phyloP scores from a whole-genome alignment of 1,140 invertebrate species.

The Drosophila oshimai region DNA sequence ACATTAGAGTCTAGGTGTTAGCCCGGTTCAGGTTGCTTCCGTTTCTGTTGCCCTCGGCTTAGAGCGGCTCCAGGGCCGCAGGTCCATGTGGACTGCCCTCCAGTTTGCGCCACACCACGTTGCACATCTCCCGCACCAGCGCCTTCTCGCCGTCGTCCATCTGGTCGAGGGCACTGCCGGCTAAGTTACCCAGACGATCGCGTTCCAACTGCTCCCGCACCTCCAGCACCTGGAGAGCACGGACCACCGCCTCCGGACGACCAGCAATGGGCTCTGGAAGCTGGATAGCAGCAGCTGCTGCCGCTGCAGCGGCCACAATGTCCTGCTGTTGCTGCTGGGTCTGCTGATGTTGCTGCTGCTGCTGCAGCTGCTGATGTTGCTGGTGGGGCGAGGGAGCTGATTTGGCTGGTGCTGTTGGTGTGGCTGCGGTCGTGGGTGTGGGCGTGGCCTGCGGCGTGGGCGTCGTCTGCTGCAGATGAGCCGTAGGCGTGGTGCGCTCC shows the following conservation, averaged over 20 bases:
- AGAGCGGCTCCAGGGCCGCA: constrained; percentile 66
- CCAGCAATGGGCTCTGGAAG: constrained; percentile 83
- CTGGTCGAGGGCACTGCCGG: constrained; percentile 83
- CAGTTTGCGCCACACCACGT: constrained; percentile 89
- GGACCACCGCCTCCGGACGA: constrained; percentile 94
- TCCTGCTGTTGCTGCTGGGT: constrained; percentile 46
- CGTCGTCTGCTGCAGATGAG: constrained; percentile 82
- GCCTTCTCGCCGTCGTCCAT: constrained; percentile 96
- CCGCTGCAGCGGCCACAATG: constrained; percentile 58
- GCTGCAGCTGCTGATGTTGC: constrained; percentile 7
- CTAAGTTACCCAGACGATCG: constrained; percentile 74
- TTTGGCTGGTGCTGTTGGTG: constrained; percentile 58
- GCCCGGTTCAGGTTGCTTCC: constrained; percentile 30
- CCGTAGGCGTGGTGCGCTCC: constrained; percentile 86
- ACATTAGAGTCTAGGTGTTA: constrained; percentile 56
- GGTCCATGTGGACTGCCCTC: constrained; percentile 83
- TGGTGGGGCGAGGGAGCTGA: constrained; percentile 79
- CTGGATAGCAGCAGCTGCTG: constrained; percentile 82
- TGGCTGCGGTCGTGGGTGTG: constrained; percentile 84
- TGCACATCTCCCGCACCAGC: constrained; percentile 97
- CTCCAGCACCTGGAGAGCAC: constrained; percentile 95
- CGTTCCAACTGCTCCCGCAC: constrained; percentile 94
- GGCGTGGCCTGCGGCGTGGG: constrained; percentile 83
- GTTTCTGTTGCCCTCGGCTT: constrained; percentile 17
- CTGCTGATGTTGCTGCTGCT: constrained; percentile 26